Conservation (phyloP, 2,888 invertebrate genomes). For the Drosophila flavopinicola region DNA sequence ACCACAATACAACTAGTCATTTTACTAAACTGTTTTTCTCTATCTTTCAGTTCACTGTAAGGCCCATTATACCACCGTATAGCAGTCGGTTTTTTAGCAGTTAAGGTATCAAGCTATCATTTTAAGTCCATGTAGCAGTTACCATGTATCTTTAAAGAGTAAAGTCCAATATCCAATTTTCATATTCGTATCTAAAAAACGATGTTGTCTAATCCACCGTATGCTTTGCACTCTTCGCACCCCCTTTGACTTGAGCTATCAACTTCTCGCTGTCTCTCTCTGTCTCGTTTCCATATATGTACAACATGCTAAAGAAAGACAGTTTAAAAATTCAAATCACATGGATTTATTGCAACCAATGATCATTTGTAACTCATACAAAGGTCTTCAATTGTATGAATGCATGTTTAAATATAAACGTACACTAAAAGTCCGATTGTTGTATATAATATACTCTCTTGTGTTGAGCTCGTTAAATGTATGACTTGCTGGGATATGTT, state of each 20-base stretch:
- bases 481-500: constrained; percentile 16
- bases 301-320: not conserved
- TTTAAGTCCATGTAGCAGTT: constrained; percentile 26
- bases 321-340: constrained; percentile 27
- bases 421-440: constrained; percentile 36
- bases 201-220: no score
- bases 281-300: constrained; percentile 7
- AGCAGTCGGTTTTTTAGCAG: constrained; percentile 19
- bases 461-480: constrained; percentile 26
- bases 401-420: no score
- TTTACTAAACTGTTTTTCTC: not conserved
- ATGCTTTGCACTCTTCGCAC: constrained; percentile 5
- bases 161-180: constrained; percentile 32
- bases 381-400: constrained; percentile 48
- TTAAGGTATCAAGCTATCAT: constrained; percentile 27
- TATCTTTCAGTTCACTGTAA: constrained; percentile 64
- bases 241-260: not conserved
- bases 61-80: constrained; percentile 67
- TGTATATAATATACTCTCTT: constrained; percentile 2
- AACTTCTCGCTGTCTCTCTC: constrained; percentile 1
- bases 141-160: no score
- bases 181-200: constrained; percentile 12
- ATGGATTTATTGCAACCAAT: constrained; percentile 72
- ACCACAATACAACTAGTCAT: no score
- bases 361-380: constrained; percentile 56